Evolutionary conservation across 2,797 vertebrate species (phyloP).

Genomic region (Protonibea diacanthus): DNA sequence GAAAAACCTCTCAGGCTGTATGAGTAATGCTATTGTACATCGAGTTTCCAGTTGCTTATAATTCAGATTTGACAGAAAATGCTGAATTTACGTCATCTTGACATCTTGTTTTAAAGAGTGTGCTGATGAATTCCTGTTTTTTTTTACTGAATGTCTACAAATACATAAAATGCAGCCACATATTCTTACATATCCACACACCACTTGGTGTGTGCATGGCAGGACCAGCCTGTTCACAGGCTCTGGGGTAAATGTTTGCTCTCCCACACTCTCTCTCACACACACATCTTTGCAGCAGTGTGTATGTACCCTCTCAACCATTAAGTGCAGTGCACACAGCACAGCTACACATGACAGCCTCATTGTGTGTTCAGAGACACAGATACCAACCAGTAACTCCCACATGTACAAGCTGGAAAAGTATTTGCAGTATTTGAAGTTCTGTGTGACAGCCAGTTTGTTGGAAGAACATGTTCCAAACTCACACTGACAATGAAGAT

Average conservation of each 20-base stretch:
- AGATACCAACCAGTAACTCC: background rate
- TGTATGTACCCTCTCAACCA: background rate
- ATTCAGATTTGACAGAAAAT: constrained; percentile 24
- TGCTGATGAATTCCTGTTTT: background rate
- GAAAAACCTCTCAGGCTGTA: constrained; percentile 3
- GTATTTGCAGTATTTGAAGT: background rate
- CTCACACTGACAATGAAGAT: background rate
- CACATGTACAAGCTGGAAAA: background rate
- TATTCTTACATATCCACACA: background rate
- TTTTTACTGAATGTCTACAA: background rate
- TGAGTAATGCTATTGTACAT: constrained; percentile 21
- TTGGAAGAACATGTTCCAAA: background rate
- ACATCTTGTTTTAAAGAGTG: background rate
- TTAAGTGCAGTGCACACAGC: background rate
- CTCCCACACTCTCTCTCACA: background rate
- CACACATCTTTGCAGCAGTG: background rate
- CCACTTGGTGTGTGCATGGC: background rate
- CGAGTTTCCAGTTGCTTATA: background rate
- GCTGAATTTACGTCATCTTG: background rate
- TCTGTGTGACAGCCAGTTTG: background rate
- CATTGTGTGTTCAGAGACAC: background rate
- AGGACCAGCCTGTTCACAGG: background rate
- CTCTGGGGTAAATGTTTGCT: constrained; percentile 5
- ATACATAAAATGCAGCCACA: background rate
- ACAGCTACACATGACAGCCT: constrained; percentile 1